These are phyloP conservation scores for Cantharis rufa DNA, from an alignment of 2,888 invertebrate genomes.

Conservation along the genomic window DNA sequence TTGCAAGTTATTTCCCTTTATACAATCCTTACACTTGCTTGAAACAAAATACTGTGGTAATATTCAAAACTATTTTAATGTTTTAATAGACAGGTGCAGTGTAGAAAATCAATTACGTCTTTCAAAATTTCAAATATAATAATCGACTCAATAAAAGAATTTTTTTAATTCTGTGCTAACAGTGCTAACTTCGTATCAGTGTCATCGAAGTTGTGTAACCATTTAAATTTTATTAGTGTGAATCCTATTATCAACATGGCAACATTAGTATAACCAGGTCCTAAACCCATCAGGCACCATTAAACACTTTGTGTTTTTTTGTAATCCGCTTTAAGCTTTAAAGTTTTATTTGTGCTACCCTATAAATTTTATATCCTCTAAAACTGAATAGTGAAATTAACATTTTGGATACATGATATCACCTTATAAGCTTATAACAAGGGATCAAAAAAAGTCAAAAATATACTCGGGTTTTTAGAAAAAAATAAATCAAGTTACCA, in stretches of 20 bases:
- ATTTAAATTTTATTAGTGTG: neutral
- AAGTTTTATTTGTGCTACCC: neutral
- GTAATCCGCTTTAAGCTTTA: neutral
- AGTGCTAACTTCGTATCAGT: neutral
- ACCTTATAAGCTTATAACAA: neutral
- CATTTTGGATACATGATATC: neutral
- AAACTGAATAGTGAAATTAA: neutral
- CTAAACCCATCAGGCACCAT: neutral
- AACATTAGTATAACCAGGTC: neutral
- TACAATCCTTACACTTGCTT: too few species aligned
- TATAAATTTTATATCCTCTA: neutral
- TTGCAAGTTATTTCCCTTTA: too few species aligned
- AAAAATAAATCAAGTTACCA: too few species aligned
- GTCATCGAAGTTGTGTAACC: neutral
- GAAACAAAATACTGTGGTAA: neutral
- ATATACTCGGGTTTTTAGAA: neutral
- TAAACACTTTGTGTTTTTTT: neutral
- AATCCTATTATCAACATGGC: neutral
- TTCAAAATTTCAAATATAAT: neutral
- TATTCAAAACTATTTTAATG: neutral
- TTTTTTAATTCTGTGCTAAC: neutral
- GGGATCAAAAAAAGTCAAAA: neutral
- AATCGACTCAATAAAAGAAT: neutral
- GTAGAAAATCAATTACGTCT: neutral
- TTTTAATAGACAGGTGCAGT: neutral